A percentile compares a stretch with the other conserved stretches of the same genome.
phyloP scores from a whole-genome alignment of 2,113 vertebrate genomes.

The Myiozetetes cayanensis region DNA sequence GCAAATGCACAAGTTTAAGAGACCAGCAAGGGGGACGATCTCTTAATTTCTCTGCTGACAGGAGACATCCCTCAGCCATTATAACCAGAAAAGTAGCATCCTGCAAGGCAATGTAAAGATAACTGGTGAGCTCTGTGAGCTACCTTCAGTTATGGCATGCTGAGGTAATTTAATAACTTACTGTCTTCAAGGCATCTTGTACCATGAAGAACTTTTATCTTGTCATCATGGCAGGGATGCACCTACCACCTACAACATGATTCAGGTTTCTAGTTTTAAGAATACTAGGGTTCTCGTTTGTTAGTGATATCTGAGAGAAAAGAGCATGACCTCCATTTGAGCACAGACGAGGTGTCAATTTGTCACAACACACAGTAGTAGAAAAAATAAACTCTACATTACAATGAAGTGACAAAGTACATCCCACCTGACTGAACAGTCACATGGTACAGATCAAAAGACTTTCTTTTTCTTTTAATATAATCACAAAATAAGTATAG shows the following conservation, averaged over 20 bases:
- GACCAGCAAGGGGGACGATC: background rate
- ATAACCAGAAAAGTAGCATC: background rate
- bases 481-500: background rate
- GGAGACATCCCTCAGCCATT: background rate
- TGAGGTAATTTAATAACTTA: background rate
- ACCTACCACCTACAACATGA: background rate
- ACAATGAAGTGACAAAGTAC: background rate
- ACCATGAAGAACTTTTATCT: background rate
- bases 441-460: background rate
- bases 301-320: background rate
- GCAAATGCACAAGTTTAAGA: background rate
- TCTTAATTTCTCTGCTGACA: background rate
- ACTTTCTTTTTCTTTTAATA: background rate
- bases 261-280: rapidly evolving
- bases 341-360: background rate
- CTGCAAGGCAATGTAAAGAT: background rate
- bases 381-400: background rate
- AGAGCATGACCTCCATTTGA: background rate
- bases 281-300: background rate
- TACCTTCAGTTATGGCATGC: background rate
- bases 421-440: background rate
- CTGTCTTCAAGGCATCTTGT: background rate
- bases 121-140: background rate
- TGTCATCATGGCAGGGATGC: background rate
- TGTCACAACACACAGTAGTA: background rate